Evolutionary conservation across 2,113 vertebrate species (phyloP), one percentile per base, ranked within the genome.

Genomic region (Naja naja): DNA sequence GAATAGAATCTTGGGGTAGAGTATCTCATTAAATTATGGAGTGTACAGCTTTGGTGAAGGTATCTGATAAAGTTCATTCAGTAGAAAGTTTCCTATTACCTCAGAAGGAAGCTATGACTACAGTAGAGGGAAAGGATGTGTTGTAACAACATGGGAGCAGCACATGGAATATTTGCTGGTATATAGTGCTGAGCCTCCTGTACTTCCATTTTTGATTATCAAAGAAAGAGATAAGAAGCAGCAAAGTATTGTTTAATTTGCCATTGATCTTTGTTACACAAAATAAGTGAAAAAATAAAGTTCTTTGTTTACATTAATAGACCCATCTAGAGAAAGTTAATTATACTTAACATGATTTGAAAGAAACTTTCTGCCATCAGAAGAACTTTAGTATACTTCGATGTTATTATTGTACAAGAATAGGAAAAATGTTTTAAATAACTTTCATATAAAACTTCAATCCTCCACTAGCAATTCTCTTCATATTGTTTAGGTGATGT

Each of bases 401-500:
- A 60, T 5, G 7, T 53, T 74, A 0, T 3, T 10, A 12, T 12
- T 25, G 45, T 87, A 4, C 9, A 5, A 5, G 43, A 60, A 49
- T 52, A 56, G 23, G 25, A 87, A 22, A 53, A 58, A 64, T 30
- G 39, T 23, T 45, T 60, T 64, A 88, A 88, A 11, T 88, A 88
- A 87, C 12, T 5, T 58, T 88, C 64, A 10, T 27, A 43, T 52
- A 64, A 3, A 1, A 5, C 53, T 56, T 52, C 43, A 9, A 64
- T 49, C 45, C 20, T 49, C 9, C 23, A 60, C 5, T 91, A 54
- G 30, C 53, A 53, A n/a, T 93, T 2, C 87, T 85, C 54, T 85
- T 96, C 58, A 92, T 94, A 93, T 91, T 81, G 47, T 58, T 93
- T 54, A 90, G 92, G 92, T 43, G 91, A 85, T 85, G 88, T 88